These are phyloP conservation scores for Panurus biarmicus DNA, from an alignment of 2,113 vertebrate genomes.

Conservation along the genomic window DNA sequence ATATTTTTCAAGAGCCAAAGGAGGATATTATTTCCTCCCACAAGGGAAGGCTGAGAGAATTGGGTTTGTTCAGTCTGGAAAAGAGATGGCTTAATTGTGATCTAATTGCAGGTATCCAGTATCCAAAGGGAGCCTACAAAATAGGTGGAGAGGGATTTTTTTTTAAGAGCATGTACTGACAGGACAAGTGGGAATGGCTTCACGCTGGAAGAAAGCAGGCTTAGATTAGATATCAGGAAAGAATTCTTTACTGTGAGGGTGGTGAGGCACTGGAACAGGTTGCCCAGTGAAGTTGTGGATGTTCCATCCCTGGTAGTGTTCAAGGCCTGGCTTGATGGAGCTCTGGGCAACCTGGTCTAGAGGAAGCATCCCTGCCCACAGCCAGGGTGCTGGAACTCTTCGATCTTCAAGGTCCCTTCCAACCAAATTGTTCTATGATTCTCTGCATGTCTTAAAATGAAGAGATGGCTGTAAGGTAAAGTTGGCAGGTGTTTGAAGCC, in stretches of 20 bases:
- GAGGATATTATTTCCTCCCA: not conserved
- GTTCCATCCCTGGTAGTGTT: not conserved
- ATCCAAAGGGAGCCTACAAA: not conserved
- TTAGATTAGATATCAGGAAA: not conserved
- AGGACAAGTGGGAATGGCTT: not conserved
- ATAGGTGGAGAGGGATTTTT: not conserved
- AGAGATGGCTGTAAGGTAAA: not conserved
- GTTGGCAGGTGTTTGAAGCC: not conserved
- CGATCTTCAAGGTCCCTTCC: not conserved
- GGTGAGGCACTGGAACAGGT: not conserved
- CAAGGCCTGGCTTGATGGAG: not conserved
- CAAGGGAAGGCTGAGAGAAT: not conserved
- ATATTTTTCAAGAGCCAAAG: not conserved
- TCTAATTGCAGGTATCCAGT: not conserved
- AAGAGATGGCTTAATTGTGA: fast-evolving
- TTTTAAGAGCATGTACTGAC: not conserved
- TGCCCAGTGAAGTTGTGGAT: not conserved
- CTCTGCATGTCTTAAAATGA: not conserved
- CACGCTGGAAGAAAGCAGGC: not conserved
- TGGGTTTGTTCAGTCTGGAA: not conserved
- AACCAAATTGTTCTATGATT: not conserved
- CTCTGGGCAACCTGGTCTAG: not conserved
- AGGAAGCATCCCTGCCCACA: not conserved
- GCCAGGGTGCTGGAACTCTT: not conserved
- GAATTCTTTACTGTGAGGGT: not conserved